Percentiles rank a stretch among this genome's conserved stretches.
phyloP scores from a whole-genome alignment of 2,113 vertebrate species.

The Cacatua alba region DNA sequence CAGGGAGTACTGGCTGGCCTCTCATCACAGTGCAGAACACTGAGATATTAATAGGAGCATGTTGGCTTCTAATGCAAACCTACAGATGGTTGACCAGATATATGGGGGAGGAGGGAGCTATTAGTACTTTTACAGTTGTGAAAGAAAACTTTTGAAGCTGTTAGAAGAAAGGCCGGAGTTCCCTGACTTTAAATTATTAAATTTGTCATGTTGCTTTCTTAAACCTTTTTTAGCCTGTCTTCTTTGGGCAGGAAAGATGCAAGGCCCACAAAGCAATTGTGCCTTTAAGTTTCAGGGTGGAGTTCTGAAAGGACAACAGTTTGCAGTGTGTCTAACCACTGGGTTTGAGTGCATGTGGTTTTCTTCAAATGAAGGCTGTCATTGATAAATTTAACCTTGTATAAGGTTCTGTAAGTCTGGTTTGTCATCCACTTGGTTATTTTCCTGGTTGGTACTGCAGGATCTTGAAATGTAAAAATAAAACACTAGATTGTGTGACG shows the following conservation, averaged over 20 bases:
- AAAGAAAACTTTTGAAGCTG: not conserved
- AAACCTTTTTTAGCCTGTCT: not conserved
- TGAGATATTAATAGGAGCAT: not conserved
- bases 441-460: not conserved
- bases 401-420: not conserved
- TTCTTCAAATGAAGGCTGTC: not conserved
- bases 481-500: not conserved
- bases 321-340: not conserved
- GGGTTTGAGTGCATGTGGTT: not conserved
- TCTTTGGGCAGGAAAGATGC: not conserved
- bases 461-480: not conserved
- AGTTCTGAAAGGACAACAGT: not conserved
- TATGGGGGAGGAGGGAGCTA: not conserved
- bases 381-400: not conserved
- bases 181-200: not conserved
- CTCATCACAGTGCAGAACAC: not conserved
- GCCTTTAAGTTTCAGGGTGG: rapidly evolving
- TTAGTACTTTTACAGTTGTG: not conserved
- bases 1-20: not conserved
- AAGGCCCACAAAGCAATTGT: not conserved
- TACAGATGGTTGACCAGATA: not conserved
- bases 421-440: not conserved
- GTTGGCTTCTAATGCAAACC: not conserved
- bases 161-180: not conserved
- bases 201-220: not conserved